Base-by-base conservation (phyloP, 1,140 invertebrate species). In the Hestina assimilis region DNA sequence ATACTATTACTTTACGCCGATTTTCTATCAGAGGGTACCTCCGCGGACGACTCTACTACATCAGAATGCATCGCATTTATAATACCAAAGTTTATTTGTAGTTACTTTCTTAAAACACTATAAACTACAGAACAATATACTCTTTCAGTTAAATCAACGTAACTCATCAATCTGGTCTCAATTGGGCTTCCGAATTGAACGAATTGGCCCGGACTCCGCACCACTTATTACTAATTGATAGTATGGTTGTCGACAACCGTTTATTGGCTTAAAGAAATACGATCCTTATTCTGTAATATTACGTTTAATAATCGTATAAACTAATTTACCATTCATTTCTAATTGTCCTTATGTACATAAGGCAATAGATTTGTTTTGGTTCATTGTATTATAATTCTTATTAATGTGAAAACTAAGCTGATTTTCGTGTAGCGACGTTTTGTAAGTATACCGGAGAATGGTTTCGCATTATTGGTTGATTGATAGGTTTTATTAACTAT, bases 151-250 rank as follows among this genome's bases (percentile, higher is more conserved):
- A 48, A 35, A 11, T 48, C 53, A 24, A 47, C 45, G 12, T 48
- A 45, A 46, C 53, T 62, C 65, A 71, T 71, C 68, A 65, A 71
- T 71, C 62, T 65, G 68, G 41, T 47, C 50, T 62, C 66, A 71
- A 71, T 68, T 68, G 65, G 51, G 42, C 51, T 50, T 38, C 53
- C 58, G 60, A 67, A 65, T 71, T 71, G 68, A 63, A 55, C 50
- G 65, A 71, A 71, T 68, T 71, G 68, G 65, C 51, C 51, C 45
- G 48, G 38, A 57, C 62, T 50, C 46, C 41, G 43, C 38, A 56
- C 62, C 64, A 71, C 64, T 70, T 70, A 52, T 58, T 41, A 40
- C 61, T 70, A 70, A 70, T 67, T 70, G 61, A 57, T 67, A 41
- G 23, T 50, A 54, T 35, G 9, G 23, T 40, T 21, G 47, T 23